Base-by-base conservation (phyloP, 2,888 invertebrate genomes). In the Tanypteryx hageni region DNA sequence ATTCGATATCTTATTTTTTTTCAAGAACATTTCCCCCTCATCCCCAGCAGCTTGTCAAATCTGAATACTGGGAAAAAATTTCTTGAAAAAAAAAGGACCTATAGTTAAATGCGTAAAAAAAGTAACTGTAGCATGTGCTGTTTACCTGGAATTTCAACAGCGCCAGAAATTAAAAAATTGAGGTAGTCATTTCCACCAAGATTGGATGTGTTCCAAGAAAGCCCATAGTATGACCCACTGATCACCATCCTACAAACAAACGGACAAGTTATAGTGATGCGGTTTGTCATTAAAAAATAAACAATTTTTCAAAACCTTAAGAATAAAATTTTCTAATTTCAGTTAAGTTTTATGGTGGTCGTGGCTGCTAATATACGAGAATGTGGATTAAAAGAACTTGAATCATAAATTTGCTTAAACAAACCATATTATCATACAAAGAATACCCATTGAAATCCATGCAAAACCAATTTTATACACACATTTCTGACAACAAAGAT, bases 151-250 rank as follows among this genome's bases (percentile, higher is more conserved):
- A 97, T 96, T 95, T 98, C 98, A 0, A 98, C 97, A n/a, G 96
- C 95, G 5, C 97, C 97, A 11, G 97, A 97, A 93, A 98, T 96
- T 8, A 97, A 95, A 94, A 97, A 97, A 95, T 97, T 98, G n/a
- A 97, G 94, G 93, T 97, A 96, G 92, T 96, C 96, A 94, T 97
- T 97, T 58, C 97, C 97, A 11, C 97, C 97, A 92, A 98, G 96
- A 94, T 96, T 97, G 91, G 96, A 97, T 7, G 97, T 97, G 94
- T 97, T 97, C 97, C 97, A 97, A 0, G 97, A 97, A 11, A 98
- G 95, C 0, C 97, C 98, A 94, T 98, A 98, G 95, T 98, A 98
- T 13, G 97, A 97, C 93, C 97, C 97, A 94, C 97, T 97, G 94
- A 97, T 97, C 27, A 97, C 97, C 94, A 97, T 96, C 96, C 96